phyloP scores from a whole-genome alignment of 2,113 vertebrate species.

The Amphiprion ocellaris region DNA sequence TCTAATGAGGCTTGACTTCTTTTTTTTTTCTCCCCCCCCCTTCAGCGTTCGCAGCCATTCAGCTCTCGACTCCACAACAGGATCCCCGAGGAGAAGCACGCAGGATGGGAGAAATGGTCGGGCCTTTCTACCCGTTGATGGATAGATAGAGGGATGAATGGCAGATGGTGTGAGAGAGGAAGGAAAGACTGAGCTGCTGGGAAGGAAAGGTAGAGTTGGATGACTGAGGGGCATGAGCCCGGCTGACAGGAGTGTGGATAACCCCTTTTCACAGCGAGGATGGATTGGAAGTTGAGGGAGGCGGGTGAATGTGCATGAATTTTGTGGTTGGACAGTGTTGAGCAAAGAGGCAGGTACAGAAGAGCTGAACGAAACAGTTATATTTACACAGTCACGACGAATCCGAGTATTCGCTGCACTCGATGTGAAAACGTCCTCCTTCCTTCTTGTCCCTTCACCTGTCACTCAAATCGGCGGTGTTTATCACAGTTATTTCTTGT shows the following conservation, averaged over 20 bases:
- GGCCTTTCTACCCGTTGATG: constrained; percentile 85
- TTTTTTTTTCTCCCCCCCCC: constrained; percentile 22
- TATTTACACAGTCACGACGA: constrained; percentile 40
- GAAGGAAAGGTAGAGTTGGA: constrained; percentile 5
- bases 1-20: constrained; percentile 96
- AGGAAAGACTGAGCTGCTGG: constrained; percentile 24
- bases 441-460: neutral
- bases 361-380: constrained; percentile 32
- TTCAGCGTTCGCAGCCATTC: constrained; percentile 79
- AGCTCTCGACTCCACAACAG: constrained; percentile 82
- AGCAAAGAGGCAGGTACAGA: constrained; percentile 38
- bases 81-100: constrained; percentile 88
- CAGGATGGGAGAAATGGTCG: constrained; percentile 78
- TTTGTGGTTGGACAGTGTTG: constrained; percentile 33
- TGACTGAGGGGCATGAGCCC: constrained; percentile 9
- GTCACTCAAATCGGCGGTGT: neutral
- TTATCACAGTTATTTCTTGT: neutral
- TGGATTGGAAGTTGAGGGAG: constrained; percentile 18
- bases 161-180: constrained; percentile 79
- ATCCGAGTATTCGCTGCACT: neutral
- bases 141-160: constrained; percentile 82
- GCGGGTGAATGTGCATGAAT: constrained; percentile 25
- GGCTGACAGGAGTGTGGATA: constrained; percentile 47
- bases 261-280: constrained; percentile 47
- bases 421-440: neutral